Conservation (phyloP, 2,797 vertebrate genomes). For the Acanthurus leucopareius region DNA sequence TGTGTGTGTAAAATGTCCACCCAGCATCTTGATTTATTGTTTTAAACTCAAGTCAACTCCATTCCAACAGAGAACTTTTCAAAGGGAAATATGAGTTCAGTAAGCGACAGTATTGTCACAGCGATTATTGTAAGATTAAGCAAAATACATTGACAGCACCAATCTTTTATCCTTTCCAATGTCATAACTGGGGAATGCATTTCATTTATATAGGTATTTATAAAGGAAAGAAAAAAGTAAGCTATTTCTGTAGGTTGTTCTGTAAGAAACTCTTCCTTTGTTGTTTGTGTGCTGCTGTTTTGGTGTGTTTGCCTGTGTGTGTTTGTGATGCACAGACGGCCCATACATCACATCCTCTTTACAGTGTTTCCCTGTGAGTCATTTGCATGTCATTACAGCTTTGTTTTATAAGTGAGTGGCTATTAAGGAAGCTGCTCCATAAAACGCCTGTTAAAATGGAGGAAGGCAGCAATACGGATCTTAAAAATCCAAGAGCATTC, state of each 20-base stretch:
- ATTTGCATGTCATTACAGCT: slow-evolving; percentile 87
- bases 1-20: slow-evolving; percentile 51
- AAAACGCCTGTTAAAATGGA: slow-evolving; percentile 84
- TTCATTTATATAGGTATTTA: slow-evolving; percentile 50
- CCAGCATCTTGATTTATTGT: slow-evolving; percentile 52
- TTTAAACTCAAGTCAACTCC: slow-evolving; percentile 66
- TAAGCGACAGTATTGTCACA: slow-evolving; percentile 43
- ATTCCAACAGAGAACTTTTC: slow-evolving; percentile 46
- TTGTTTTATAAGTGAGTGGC: slow-evolving; percentile 87
- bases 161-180: slow-evolving; percentile 7
- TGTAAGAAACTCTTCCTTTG: slow-evolving; percentile 36
- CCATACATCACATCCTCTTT: slow-evolving; percentile 86
- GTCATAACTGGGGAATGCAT: slow-evolving; percentile 39
- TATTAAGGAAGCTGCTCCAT: slow-evolving; percentile 85
- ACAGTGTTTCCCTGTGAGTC: slow-evolving; percentile 84
- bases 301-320: slow-evolving; percentile 52
- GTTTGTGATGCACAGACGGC: slow-evolving; percentile 75
- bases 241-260: slow-evolving; percentile 29
- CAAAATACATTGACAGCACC: slow-evolving; percentile 13
- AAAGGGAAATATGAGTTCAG: slow-evolving; percentile 47
- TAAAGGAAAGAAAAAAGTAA: background rate
- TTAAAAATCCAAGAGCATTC: slow-evolving; percentile 81
- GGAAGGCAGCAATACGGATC: slow-evolving; percentile 81
- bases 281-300: slow-evolving; percentile 53
- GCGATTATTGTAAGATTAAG: slow-evolving; percentile 59